Evolutionary conservation across 2,797 vertebrate species (phyloP).

Genomic region (Bradypodion ventrale): DNA sequence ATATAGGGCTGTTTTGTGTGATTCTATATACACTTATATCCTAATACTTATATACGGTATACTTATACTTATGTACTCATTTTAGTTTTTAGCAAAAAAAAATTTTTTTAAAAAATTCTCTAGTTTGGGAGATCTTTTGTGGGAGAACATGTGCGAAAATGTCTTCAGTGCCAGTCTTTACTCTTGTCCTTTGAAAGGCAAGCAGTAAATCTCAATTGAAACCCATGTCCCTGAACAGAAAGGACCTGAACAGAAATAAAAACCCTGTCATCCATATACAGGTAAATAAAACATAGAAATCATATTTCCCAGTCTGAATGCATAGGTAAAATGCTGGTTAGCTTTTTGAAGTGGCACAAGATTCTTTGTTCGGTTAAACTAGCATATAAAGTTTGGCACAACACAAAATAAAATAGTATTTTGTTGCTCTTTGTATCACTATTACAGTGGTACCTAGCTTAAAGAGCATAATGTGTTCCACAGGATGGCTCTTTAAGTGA

Average conservation of each 20-base stretch:
- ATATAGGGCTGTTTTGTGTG: neutral
- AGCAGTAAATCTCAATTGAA: neutral
- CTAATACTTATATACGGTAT: no score
- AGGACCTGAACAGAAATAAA: no score
- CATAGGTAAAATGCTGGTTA: neutral
- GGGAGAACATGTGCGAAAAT: neutral
- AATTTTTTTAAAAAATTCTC: neutral
- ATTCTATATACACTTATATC: neutral
- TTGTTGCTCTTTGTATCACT: neutral
- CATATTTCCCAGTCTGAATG: neutral
- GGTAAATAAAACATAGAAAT: neutral
- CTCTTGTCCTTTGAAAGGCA: neutral
- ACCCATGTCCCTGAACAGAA: neutral
- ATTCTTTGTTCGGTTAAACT: neutral
- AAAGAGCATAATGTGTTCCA: no score
- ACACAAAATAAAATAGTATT: neutral
- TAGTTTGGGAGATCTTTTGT: neutral
- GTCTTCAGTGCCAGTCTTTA: neutral
- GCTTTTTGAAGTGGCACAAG: neutral
- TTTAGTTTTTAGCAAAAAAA: neutral
- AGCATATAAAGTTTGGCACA: neutral
- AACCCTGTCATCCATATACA: neutral
- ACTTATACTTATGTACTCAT: neutral
- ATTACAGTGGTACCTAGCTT: no score
- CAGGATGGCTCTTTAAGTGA: no score